Evolutionary conservation across 2,113 vertebrate species (phyloP).

Genomic region (Datnioides undecimradiatus): DNA sequence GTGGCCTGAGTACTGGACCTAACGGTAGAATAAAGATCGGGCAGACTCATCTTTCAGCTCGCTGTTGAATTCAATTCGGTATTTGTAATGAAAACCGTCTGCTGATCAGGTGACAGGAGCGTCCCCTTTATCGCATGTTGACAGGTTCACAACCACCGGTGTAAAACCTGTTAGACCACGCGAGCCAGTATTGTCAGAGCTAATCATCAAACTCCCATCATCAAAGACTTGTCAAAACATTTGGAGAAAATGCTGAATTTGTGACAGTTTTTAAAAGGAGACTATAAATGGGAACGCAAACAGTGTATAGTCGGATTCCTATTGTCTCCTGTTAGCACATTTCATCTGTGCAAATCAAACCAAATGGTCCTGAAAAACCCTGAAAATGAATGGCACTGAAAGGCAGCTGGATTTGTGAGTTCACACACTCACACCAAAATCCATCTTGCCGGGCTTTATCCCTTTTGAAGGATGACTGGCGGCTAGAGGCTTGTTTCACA

Average conservation of each 20-base stretch:
- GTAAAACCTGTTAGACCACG: slow-evolving; percentile 3
- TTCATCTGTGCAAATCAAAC: background rate
- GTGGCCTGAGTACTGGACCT: background rate
- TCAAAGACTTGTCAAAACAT: background rate
- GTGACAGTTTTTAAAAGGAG: too few species aligned
- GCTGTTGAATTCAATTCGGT: background rate
- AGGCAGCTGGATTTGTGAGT: too few species aligned
- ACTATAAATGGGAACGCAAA: too few species aligned
- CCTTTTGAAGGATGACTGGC: too few species aligned
- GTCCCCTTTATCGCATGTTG: background rate
- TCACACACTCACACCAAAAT: too few species aligned
- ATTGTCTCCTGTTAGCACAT: background rate
- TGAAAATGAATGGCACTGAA: too few species aligned
- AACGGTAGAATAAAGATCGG: background rate
- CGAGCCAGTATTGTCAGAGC: background rate
- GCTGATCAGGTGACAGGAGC: background rate
- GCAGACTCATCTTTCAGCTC: background rate
- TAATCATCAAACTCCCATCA: background rate
- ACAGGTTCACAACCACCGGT: background rate
- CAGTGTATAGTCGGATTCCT: background rate
- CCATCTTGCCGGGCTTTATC: too few species aligned
- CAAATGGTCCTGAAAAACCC: background rate
- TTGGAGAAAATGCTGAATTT: background rate
- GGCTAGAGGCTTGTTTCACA: too few species aligned
- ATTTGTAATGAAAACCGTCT: background rate